These are phyloP conservation scores for Toxotes chatareus DNA, from an alignment of 2,113 vertebrate species.

Conservation along the genomic window DNA sequence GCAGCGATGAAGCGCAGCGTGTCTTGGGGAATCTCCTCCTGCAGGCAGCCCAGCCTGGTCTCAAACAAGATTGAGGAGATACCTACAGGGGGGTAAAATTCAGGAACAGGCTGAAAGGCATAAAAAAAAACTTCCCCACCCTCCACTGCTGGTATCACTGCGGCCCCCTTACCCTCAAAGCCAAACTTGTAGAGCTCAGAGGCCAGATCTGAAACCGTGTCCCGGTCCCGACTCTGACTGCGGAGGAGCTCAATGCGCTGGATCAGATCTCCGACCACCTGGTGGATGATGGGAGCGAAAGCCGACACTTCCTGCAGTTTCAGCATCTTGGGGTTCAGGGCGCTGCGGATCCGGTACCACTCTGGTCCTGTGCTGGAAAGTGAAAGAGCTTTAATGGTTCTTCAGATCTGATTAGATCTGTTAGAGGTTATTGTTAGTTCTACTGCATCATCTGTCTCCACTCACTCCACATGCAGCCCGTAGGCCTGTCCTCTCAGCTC, in stretches of 20 bases:
- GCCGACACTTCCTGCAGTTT: slow-evolving; percentile 72
- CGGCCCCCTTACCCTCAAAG: slow-evolving; percentile 80
- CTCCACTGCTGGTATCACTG: no score
- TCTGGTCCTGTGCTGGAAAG: slow-evolving; percentile 72
- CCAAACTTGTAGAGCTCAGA: slow-evolving; percentile 86
- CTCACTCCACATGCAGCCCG: slow-evolving; percentile 85
- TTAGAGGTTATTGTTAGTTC: not conserved
- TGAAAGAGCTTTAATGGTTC: not conserved
- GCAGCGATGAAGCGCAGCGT: slow-evolving; percentile 81
- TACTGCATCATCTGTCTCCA: not conserved
- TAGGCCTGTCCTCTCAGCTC: slow-evolving; percentile 85
- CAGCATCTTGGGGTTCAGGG: slow-evolving; percentile 84
- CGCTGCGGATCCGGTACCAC: slow-evolving; percentile 82
- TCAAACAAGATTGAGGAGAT: slow-evolving; percentile 84
- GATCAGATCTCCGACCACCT: slow-evolving; percentile 83
- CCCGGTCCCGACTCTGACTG: slow-evolving; percentile 66
- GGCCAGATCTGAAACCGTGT: slow-evolving; percentile 73
- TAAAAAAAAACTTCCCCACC: rapidly evolving
- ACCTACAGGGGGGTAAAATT: slow-evolving; percentile 54
- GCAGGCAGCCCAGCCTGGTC: slow-evolving; percentile 83
- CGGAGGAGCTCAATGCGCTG: slow-evolving; percentile 77
- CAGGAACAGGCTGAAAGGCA: no score
- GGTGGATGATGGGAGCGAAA: slow-evolving; percentile 75
- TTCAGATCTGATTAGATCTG: not conserved
- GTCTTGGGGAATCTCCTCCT: slow-evolving; percentile 81